Base-by-base conservation (phyloP, 2,888 invertebrate species). In the Sthenelais limicola region DNA sequence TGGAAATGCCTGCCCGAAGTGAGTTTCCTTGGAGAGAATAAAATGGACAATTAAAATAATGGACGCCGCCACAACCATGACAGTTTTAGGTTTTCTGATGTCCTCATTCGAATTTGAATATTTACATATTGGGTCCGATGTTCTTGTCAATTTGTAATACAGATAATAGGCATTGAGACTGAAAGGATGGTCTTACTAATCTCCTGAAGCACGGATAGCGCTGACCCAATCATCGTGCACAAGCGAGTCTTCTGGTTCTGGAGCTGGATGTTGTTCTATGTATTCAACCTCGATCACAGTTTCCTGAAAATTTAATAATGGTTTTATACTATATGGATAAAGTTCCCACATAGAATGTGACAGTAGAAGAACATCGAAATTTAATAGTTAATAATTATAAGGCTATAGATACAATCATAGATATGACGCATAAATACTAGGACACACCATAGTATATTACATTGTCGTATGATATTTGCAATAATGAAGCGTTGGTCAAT, bases 191-290 rank as follows among this genome's bases (percentile, higher is more conserved):
- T 78, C 80, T 78, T 75, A 86, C 86, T 78, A 81, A 43, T 82
- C 68, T 9, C 78, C 69, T 21, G 73, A 72, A 9, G 80, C 83
- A 43, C 93, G 92, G 0, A 97, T 92, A 52, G 94, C 92, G 26
- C 96, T 93, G n/a, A 98, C 96, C 98, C 98, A 99, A 86, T 99
- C 98, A 88, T 98, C 96, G 83, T 98, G 97, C 86, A 95, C 91
- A 78, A 98, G 90, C 85, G 95, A 95, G 86, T 97, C 94, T 85
- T 95, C 92, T 0, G 98, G 97, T 82, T 94, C 92, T 0, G 98
- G 98, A 0, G 97, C 93, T 15, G 97, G 95, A 80, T 93, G 93
- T 80, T 94, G 92, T 85, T 95, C 94, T 28, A 98, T 90, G 88
- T 98, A 98, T 88, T 98, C 98, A 68, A 98, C 91, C 78, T 94